These are phyloP conservation scores for Drosophila yooni DNA, from an alignment of 2,888 invertebrate species.

Conservation along the genomic window DNA sequence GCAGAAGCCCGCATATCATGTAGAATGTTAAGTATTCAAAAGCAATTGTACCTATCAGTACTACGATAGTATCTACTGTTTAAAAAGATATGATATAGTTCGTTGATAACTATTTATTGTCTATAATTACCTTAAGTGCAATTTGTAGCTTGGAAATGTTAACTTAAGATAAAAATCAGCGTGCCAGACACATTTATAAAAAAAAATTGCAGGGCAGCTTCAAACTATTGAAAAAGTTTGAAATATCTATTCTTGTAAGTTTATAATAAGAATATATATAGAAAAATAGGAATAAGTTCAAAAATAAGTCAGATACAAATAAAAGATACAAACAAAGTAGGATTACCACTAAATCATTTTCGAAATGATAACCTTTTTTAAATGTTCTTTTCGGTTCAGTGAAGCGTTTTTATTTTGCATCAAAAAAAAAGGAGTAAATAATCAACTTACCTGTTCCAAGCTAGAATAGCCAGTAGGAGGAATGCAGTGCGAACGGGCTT, in stretches of 20 bases:
- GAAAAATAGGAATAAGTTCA: neutral
- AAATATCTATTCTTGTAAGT: neutral
- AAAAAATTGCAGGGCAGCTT: neutral
- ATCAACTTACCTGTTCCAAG: constrained; percentile 22
- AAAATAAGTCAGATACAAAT: neutral
- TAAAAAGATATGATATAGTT: neutral
- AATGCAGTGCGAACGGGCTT: constrained; percentile 31
- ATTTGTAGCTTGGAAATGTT: neutral
- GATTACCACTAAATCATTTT: constrained; percentile 4
- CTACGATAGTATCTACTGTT: neutral
- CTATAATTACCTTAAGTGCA: constrained; percentile 27
- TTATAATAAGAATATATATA: neutral
- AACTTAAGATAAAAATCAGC: neutral
- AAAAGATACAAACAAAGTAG: neutral
- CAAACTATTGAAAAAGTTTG: neutral
- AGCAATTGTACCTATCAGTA: neutral
- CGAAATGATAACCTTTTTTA: constrained; percentile 12
- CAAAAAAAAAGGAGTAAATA: constrained; percentile 6
- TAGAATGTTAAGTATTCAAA: neutral
- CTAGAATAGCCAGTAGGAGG: constrained; percentile 11
- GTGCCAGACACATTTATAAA: too few species aligned
- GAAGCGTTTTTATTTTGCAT: constrained; percentile 14
- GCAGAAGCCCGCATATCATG: neutral
- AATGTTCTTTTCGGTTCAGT: constrained; percentile 13
- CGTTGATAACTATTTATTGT: constrained; percentile 1